Evolutionary conservation across 2,113 vertebrate species (phyloP).

Genomic region (Ageneiosus marmoratus): DNA sequence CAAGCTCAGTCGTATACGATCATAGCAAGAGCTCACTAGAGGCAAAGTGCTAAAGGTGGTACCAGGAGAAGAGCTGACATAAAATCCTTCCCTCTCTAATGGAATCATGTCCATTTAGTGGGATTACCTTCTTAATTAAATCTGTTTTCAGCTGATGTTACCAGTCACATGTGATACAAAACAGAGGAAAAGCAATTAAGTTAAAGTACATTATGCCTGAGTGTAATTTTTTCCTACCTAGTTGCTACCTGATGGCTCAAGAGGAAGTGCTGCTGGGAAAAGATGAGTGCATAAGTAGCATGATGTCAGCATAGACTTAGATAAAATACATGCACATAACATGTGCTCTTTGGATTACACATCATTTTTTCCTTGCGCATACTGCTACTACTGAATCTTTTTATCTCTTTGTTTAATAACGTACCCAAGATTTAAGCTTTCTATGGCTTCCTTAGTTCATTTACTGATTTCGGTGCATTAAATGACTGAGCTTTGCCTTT

Average conservation of each 20-base stretch:
- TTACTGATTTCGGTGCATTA: background rate
- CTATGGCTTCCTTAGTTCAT: background rate
- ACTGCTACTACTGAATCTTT: background rate
- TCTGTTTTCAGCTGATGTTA: constrained; percentile 46
- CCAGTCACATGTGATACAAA: constrained; percentile 47
- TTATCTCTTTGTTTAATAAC: background rate
- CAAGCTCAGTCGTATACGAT: constrained; percentile 26
- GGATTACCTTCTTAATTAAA: constrained; percentile 44
- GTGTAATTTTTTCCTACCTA: constrained; percentile 20
- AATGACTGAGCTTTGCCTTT: background rate
- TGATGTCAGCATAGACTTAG: background rate
- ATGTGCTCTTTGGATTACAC: background rate
- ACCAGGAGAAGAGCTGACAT: constrained; percentile 1
- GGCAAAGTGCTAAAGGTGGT: constrained; percentile 19
- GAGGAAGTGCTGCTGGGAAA: constrained; percentile 50
- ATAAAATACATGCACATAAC: background rate
- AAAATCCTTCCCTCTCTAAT: constrained; percentile 45
- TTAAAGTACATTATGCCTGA: background rate
- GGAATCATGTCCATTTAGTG: constrained; percentile 39
- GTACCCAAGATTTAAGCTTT: background rate
- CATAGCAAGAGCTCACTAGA: constrained; percentile 16
- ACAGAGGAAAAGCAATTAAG: background rate
- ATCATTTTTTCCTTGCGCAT: background rate
- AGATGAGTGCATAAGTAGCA: constrained; percentile 33
- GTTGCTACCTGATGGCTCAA: constrained; percentile 38